These are phyloP conservation scores for Pseudopleuronectes americanus DNA, from an alignment of 2,797 vertebrate genomes.

Conservation along the genomic window DNA sequence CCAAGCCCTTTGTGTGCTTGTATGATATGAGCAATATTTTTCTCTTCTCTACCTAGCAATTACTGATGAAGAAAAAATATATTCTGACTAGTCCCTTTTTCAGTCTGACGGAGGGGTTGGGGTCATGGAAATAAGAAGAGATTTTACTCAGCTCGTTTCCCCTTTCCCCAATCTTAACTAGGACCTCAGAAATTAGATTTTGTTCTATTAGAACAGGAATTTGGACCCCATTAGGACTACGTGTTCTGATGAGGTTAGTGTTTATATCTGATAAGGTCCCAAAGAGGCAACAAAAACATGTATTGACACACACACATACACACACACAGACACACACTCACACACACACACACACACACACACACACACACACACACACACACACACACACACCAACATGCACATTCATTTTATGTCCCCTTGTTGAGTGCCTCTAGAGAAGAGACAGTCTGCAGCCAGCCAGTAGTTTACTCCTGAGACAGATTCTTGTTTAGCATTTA, in stretches of 20 bases:
- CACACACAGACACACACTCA: slow-evolving; percentile 6
- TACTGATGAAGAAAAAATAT: slow-evolving; percentile 19
- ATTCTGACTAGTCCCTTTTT: slow-evolving; percentile 21
- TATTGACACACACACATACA: neutral
- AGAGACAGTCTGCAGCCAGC: slow-evolving; percentile 69
- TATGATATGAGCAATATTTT: slow-evolving; percentile 35
- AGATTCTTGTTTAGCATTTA: slow-evolving; percentile 81
- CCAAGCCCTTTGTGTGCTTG: neutral
- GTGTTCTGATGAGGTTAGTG: neutral
- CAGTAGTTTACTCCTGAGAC: slow-evolving; percentile 70
- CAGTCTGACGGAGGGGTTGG: slow-evolving; percentile 23
- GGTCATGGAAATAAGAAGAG: slow-evolving; percentile 39
- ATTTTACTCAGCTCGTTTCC: slow-evolving; percentile 11
- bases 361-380: no score
- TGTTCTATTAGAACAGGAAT: neutral
- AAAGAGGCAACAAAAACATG: neutral
- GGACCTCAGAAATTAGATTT: neutral
- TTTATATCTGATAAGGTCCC: neutral
- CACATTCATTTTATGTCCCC: slow-evolving; percentile 55
- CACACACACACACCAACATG: neutral
- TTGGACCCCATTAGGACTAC: neutral
- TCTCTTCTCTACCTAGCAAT: slow-evolving; percentile 44
- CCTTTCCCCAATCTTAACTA: neutral
- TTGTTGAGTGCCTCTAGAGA: slow-evolving; percentile 68
- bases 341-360: neutral